Conservation (phyloP, 2,113 vertebrate species). For the Ceyx margarethae region DNA sequence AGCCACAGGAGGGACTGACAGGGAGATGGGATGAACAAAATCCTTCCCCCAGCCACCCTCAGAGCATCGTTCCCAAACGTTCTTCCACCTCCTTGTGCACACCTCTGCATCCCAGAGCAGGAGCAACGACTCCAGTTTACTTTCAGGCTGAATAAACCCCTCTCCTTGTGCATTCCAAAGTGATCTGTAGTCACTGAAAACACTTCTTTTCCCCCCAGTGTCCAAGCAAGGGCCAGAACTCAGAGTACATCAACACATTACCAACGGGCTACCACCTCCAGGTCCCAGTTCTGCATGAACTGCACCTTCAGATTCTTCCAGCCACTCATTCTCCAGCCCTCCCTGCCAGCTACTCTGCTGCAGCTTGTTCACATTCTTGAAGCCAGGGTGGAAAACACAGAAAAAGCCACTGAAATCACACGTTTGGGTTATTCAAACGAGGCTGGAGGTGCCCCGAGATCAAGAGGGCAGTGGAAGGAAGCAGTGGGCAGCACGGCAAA, state of each 20-base stretch:
- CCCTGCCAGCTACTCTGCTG: no score
- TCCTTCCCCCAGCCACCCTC: background rate
- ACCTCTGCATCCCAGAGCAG: background rate
- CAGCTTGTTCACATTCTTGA: background rate
- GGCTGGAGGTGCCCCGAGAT: background rate
- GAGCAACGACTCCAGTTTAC: background rate
- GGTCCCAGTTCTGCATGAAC: no score
- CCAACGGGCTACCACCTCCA: no score
- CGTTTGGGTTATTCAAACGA: accelerated
- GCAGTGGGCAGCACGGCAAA: background rate
- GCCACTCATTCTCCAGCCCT: no score
- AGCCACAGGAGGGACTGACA: accelerated
- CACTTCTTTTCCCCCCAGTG: no score
- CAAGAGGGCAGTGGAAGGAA: accelerated
- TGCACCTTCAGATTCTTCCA: no score
- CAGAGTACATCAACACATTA: no score
- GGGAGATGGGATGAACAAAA: background rate
- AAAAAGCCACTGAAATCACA: accelerated
- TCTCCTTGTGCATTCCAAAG: background rate
- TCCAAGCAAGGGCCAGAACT: no score
- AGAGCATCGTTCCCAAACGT: background rate
- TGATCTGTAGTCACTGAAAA: no score
- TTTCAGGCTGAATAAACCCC: background rate
- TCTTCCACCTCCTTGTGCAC: background rate
- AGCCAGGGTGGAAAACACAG: background rate